Percentiles rank a stretch among this genome's conserved stretches.
Conservation (phyloP, 2,113 vertebrate species). For the Rhinoptilus africanus region DNA sequence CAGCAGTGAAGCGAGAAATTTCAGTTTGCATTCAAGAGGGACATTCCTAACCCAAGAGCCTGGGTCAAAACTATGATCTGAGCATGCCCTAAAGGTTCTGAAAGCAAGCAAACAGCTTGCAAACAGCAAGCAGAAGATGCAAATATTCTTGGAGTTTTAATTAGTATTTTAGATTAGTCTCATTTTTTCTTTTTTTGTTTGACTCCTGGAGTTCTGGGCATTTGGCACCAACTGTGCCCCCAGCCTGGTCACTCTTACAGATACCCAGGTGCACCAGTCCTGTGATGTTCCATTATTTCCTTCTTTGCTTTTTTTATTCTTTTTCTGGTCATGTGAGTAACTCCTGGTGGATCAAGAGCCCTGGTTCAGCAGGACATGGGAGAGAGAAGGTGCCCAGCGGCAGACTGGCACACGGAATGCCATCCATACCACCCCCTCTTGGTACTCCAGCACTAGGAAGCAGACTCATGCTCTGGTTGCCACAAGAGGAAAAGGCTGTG, state of each 20-base stretch:
- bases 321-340: neutral
- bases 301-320: neutral
- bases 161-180: neutral
- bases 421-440: neutral
- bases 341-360: neutral
- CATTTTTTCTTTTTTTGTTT: neutral
- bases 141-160: neutral
- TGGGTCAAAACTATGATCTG: neutral
- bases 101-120: neutral
- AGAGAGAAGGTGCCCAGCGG: neutral
- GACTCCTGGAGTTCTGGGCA: neutral
- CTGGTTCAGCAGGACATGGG: neutral
- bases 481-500: neutral
- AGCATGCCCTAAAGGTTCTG: neutral
- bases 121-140: neutral
- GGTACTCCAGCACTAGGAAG: neutral
- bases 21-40: neutral
- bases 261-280: neutral
- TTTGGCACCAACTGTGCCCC: neutral
- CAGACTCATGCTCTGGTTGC: neutral
- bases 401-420: neutral
- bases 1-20: neutral
- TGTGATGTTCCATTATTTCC: neutral
- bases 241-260: neutral
- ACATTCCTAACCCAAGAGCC: rapidly evolving